Percentiles rank a stretch among this genome's conserved stretches.
phyloP scores from a whole-genome alignment of 2,113 vertebrate genomes.

The Caranx melampygus region DNA sequence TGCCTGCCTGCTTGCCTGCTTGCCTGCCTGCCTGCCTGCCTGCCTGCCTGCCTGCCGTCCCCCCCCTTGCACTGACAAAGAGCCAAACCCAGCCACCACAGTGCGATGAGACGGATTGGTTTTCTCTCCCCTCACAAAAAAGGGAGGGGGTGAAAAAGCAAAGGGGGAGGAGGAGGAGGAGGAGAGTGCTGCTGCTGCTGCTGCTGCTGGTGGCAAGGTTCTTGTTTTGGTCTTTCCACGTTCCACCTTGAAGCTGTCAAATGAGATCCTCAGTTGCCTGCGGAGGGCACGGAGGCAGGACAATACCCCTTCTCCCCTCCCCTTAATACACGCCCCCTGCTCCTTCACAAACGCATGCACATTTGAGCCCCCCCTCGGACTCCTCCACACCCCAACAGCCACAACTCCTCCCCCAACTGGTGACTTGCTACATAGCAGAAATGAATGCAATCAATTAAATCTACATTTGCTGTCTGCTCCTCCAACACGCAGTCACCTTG shows the following conservation, averaged over 20 bases:
- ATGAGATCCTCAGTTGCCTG: constrained; percentile 83
- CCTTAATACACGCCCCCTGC: constrained; percentile 67
- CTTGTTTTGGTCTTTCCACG: constrained; percentile 89
- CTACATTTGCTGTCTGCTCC: constrained; percentile 9
- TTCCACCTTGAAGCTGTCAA: constrained; percentile 89
- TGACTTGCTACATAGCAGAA: constrained; percentile 60
- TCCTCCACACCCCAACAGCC: not conserved
- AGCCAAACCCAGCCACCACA: constrained; percentile 89
- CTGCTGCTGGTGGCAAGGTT: constrained; percentile 18
- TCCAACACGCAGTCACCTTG: constrained; percentile 63
- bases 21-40: constrained; percentile 76
- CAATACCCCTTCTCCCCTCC: constrained; percentile 75
- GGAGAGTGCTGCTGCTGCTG: too few species aligned
- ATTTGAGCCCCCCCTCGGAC: constrained; percentile 24
- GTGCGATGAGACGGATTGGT: constrained; percentile 85
- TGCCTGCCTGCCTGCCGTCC: constrained; percentile 71
- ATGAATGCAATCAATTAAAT: constrained; percentile 37
- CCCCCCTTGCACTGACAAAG: constrained; percentile 86
- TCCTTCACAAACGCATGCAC: constrained; percentile 67
- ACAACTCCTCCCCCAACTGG: constrained; percentile 55
- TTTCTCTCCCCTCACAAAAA: constrained; percentile 48
- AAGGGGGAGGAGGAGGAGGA: constrained; percentile 53
- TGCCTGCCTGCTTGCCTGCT: constrained; percentile 83
- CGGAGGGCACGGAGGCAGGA: constrained; percentile 79
- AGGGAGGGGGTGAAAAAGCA: constrained; percentile 36